Base-by-base conservation (phyloP, 2,888 invertebrate genomes). In the Pemphredon lugubris region DNA sequence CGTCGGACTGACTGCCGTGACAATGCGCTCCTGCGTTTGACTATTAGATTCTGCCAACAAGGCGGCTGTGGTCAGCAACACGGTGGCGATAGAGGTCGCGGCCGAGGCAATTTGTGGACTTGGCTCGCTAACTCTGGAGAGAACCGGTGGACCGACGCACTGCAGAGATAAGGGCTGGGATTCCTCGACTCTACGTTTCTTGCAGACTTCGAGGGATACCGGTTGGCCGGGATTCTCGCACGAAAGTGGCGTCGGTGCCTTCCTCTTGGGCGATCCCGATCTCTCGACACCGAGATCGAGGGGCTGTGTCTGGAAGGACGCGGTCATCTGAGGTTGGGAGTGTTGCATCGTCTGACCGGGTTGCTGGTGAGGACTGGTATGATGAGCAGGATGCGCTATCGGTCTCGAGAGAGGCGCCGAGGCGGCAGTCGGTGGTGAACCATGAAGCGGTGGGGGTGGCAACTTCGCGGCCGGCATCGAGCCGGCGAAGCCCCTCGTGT, bases 301-400 rank as follows among this genome's bases (percentile, higher is more conserved):
- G 9, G 96, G 96, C 85, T 95, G 95, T 63, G 94, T 94, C 90
- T 96, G 95, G 85, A 94, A 93, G 53, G 91, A 86, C 73, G 92
- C 90, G 58, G 91, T 84, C 32, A 72, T 53, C 16, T 61, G 72
- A 0, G 75, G 69, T 21, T 60, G 81, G 53, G 50, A 64, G 63
- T 59, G 80, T 26, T 72, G 82, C 47, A 74, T 73, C 69, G 81
- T 72, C 47, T 81, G 85, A 44, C 79, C 82, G 3, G 84, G 67
- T 16, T 82, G 83, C 55, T 84, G 79, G 3, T 77, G 80, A 0
- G 77, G 72, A 21, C 65, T 70, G 40, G 77, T 68, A 4, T 68
- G 74, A 37, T 77, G 77, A 55, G 73, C 73, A 6, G 81, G 85
- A 60, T 86, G 88, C 5, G 83, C 85, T 9, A 89, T 85, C 51